phyloP scores from a whole-genome alignment of 1,140 invertebrate genomes.

The Drosophila rufa region DNA sequence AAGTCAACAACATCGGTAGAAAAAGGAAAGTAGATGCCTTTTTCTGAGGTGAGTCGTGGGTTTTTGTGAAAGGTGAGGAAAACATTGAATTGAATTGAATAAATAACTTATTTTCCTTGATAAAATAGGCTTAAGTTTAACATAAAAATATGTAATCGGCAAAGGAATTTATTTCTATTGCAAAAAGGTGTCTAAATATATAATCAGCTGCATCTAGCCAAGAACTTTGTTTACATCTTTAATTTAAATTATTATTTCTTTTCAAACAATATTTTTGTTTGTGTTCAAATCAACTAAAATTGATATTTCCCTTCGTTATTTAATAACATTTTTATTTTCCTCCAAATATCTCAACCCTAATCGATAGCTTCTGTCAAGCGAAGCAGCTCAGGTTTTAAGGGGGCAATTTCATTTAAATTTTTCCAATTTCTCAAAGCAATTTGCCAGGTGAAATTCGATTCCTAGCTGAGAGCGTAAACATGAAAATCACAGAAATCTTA shows the following conservation, averaged over 20 bases:
- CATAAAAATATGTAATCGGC: background rate
- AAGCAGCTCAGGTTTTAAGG: background rate
- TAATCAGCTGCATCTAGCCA: too few species aligned
- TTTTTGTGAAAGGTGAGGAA: background rate
- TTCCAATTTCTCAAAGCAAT: conserved; percentile 14
- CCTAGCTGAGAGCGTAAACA: background rate
- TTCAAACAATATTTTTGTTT: accelerated
- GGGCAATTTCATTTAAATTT: conserved; percentile 39
- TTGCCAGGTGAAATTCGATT: conserved; percentile 29
- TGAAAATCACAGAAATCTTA: conserved; percentile 38
- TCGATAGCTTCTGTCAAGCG: background rate
- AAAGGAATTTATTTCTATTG: background rate
- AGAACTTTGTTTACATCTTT: background rate
- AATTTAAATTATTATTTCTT: background rate
- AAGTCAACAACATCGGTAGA: conserved; percentile 18
- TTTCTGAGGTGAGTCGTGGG: background rate
- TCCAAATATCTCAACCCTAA: background rate
- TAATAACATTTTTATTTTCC: conserved; percentile 7
- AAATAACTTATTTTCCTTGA: background rate
- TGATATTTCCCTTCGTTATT: background rate
- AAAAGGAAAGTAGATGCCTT: background rate
- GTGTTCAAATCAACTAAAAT: background rate
- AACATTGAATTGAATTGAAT: background rate
- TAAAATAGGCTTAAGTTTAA: background rate
- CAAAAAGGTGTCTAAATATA: background rate